Conservation (phyloP, 2,797 vertebrate species). For the Heteromormyrus szaboi region DNA sequence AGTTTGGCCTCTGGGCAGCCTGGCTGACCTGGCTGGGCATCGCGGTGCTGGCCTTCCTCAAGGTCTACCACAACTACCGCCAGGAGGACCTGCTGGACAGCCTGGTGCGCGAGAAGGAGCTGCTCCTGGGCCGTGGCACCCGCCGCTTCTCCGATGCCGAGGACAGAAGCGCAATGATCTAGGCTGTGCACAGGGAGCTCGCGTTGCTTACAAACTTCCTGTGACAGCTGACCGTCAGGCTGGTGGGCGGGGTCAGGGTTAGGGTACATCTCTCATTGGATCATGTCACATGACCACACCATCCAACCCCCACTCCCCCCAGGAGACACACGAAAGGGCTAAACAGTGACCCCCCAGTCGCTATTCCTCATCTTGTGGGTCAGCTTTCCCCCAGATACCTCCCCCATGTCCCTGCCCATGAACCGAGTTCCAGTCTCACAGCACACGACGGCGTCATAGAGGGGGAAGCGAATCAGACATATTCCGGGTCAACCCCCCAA, state of each 20-base stretch:
- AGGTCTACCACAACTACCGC: conserved; percentile 89
- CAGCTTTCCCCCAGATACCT: not conserved
- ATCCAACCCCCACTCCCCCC: not conserved
- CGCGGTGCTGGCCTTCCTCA: conserved; percentile 84
- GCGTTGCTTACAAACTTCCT: conserved; percentile 24
- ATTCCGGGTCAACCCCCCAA: not conserved
- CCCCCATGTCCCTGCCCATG: not conserved
- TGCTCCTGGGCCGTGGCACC: conserved; percentile 77
- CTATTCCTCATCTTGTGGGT: conserved; percentile 2
- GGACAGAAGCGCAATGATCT: conserved; percentile 84
- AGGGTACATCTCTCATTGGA: not conserved
- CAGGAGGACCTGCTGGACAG: conserved; percentile 90
- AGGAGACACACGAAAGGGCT: not conserved
- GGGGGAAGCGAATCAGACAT: not conserved
- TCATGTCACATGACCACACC: not conserved
- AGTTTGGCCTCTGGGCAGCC: conserved; percentile 93
- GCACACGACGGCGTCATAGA: not conserved
- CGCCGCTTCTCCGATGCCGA: conserved; percentile 63
- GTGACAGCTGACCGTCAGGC: not conserved
- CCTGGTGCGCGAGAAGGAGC: conserved; percentile 90
- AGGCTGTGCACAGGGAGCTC: conserved; percentile 36
- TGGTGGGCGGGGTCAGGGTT: not conserved
- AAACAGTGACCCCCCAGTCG: not conserved
- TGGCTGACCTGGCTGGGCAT: conserved; percentile 95
- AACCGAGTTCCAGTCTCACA: not conserved